A percentile compares a stretch with the other conserved stretches of the same genome.
These are phyloP conservation scores for Chrysomela aeneicollis DNA, from an alignment of 2,888 invertebrate species.

Conservation along the genomic window DNA sequence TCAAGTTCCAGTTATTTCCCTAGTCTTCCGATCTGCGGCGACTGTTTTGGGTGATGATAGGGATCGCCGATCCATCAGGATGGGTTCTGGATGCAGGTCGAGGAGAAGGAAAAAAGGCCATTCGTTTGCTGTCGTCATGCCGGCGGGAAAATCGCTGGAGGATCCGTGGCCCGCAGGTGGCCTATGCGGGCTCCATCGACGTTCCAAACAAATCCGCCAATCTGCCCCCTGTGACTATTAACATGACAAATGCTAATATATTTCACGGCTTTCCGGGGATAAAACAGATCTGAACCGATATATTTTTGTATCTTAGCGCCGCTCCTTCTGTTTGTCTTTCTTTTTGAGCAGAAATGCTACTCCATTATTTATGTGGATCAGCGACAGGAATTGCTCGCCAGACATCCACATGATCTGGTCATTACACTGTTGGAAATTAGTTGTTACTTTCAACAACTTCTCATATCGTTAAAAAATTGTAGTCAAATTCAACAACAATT, in stretches of 20 bases:
- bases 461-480: no score
- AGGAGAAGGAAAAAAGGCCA: not conserved
- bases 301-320: slow-evolving; percentile 54
- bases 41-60: not conserved
- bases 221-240: slow-evolving; percentile 61
- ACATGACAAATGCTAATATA: slow-evolving; percentile 64
- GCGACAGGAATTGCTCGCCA: not conserved
- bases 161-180: slow-evolving; percentile 52
- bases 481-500: no score
- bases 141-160: not conserved
- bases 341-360: slow-evolving; percentile 41
- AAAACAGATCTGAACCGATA: slow-evolving; percentile 59
- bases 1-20: not conserved
- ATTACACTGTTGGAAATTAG: not conserved
- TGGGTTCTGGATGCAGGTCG: not conserved
- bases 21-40: not conserved
- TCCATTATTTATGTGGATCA: slow-evolving; percentile 43
- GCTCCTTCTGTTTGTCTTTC: slow-evolving; percentile 50
- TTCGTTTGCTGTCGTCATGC: not conserved
- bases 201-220: slow-evolving; percentile 58
- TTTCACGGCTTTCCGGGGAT: slow-evolving; percentile 60
- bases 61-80: slow-evolving; percentile 2
- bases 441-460: no score
- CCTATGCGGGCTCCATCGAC: slow-evolving; percentile 52
- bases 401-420: not conserved